A percentile compares a stretch with the other conserved stretches of the same genome.
phyloP scores from a whole-genome alignment of 2,888 invertebrate genomes.

The Julus scanicus region DNA sequence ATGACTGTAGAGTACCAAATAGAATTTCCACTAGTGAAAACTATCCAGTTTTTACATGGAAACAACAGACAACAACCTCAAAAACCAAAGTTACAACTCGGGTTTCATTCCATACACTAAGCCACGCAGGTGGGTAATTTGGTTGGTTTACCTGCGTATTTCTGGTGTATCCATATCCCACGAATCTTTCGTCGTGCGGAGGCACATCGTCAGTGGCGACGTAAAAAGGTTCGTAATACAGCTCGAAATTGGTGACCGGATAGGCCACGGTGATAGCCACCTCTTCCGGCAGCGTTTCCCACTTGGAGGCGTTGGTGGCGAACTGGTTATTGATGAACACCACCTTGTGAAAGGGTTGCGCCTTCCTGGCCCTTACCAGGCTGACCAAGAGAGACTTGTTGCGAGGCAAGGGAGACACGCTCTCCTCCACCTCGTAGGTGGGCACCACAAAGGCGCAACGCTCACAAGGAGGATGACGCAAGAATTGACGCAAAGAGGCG shows the following conservation, averaged over 20 bases:
- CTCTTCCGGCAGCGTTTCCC: slow-evolving; percentile 60
- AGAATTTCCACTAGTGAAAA: too few relatives aligned
- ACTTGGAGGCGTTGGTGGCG: slow-evolving; percentile 90
- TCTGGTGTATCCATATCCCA: slow-evolving; percentile 91
- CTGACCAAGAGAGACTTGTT: slow-evolving; percentile 82
- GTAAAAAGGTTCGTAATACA: slow-evolving; percentile 93
- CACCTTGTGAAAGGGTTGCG: slow-evolving; percentile 89
- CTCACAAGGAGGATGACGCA: slow-evolving; percentile 60
- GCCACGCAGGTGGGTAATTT: too few relatives aligned
- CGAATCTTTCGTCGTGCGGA: slow-evolving; percentile 86
- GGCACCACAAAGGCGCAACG: slow-evolving; percentile 89
- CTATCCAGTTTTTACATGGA: too few relatives aligned
- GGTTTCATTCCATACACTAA: too few relatives aligned
- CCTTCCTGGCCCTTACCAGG: slow-evolving; percentile 80
- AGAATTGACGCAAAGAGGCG: slow-evolving; percentile 69
- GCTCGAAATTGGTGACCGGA: slow-evolving; percentile 78
- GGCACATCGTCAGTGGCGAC: slow-evolving; percentile 80
- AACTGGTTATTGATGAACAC: slow-evolving; percentile 93
- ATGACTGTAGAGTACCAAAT: too few relatives aligned
- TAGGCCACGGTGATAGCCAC: slow-evolving; percentile 78
- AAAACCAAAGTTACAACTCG: too few relatives aligned
- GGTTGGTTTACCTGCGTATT: slow-evolving; percentile 81
- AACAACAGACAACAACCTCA: too few relatives aligned
- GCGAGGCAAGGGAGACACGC: slow-evolving; percentile 78
- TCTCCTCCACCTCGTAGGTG: slow-evolving; percentile 85